A percentile compares a stretch with the other conserved stretches of the same genome.
Conservation (phyloP, 2,888 invertebrate genomes). For the Parochlus steinenii region DNA sequence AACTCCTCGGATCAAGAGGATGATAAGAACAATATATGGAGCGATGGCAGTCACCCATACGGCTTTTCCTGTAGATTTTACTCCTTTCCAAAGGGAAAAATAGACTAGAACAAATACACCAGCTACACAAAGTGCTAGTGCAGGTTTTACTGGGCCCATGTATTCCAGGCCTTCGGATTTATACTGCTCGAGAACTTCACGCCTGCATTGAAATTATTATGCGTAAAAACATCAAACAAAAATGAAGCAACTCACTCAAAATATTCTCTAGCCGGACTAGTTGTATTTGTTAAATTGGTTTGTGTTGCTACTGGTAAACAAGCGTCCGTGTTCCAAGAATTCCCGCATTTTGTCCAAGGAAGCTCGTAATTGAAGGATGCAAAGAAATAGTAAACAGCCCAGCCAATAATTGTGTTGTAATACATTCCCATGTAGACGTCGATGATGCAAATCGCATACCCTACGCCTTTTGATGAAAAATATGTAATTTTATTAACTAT, state of each 20-base stretch:
- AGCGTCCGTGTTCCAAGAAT: slow-evolving; percentile 68
- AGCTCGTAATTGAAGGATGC: slow-evolving; percentile 64
- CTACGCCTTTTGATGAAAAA: slow-evolving; percentile 51
- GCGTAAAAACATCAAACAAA: slow-evolving; percentile 10
- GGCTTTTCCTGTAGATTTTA: slow-evolving; percentile 83
- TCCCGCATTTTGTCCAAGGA: slow-evolving; percentile 77
- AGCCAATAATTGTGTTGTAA: slow-evolving; percentile 93
- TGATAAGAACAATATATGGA: slow-evolving; percentile 79
- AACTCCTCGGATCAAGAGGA: slow-evolving; percentile 66
- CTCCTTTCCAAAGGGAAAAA: slow-evolving; percentile 93
- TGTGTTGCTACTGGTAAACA: slow-evolving; percentile 50
- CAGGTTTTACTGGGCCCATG: slow-evolving; percentile 79
- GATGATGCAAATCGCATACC: slow-evolving; percentile 90
- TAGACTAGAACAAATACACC: slow-evolving; percentile 86
- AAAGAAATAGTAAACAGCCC: slow-evolving; percentile 83
- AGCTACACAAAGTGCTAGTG: slow-evolving; percentile 76
- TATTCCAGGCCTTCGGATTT: slow-evolving; percentile 66
- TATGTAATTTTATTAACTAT: too few relatives aligned
- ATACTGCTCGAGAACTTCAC: slow-evolving; percentile 72
- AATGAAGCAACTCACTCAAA: slow-evolving; percentile 50
- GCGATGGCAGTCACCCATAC: slow-evolving; percentile 92
- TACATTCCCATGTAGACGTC: slow-evolving; percentile 94
- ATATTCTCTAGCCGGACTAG: slow-evolving; percentile 74
- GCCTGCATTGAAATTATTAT: slow-evolving; percentile 34
- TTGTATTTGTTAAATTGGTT: slow-evolving; percentile 37